Percentiles rank a stretch among this genome's conserved stretches.
These are phyloP conservation scores for Penaeus indicus DNA, from an alignment of 1,140 invertebrate species.

Conservation along the genomic window DNA sequence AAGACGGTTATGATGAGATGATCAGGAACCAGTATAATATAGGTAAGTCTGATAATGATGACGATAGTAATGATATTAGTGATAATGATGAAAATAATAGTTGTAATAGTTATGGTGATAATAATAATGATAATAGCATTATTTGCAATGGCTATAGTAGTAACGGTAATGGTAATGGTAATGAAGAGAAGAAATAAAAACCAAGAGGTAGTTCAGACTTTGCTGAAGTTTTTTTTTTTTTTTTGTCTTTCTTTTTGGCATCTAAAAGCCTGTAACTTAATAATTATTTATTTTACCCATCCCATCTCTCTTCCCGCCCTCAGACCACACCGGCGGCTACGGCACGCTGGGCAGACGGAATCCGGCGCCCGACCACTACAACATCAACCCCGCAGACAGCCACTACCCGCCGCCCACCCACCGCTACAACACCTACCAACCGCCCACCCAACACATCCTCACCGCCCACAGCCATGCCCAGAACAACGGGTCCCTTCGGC, in stretches of 20 bases:
- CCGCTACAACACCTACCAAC: constrained; percentile 54
- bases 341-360: constrained; percentile 56
- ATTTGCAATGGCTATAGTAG: too few species aligned
- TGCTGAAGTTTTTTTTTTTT: too few species aligned
- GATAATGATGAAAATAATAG: too few species aligned
- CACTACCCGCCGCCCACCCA: constrained; percentile 44
- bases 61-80: too few species aligned
- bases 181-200: too few species aligned
- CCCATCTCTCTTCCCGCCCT: too few species aligned
- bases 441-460: constrained; percentile 44
- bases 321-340: constrained; percentile 39
- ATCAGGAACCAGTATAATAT: constrained; percentile 60
- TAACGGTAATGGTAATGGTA: too few species aligned
- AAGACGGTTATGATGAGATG: constrained; percentile 60
- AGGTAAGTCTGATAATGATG: not conserved
- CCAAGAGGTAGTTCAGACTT: too few species aligned
- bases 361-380: constrained; percentile 58
- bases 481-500: constrained; percentile 60
- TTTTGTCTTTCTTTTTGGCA: too few species aligned
- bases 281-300: not conserved
- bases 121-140: too few species aligned
- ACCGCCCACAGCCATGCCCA: constrained; percentile 54
- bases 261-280: too few species aligned
- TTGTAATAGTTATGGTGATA: too few species aligned
- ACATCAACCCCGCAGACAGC: constrained; percentile 51